Percentiles rank a stretch among this genome's conserved stretches.
These are phyloP conservation scores for Portevinia maculata DNA, from an alignment of 2,888 invertebrate species.

Conservation along the genomic window DNA sequence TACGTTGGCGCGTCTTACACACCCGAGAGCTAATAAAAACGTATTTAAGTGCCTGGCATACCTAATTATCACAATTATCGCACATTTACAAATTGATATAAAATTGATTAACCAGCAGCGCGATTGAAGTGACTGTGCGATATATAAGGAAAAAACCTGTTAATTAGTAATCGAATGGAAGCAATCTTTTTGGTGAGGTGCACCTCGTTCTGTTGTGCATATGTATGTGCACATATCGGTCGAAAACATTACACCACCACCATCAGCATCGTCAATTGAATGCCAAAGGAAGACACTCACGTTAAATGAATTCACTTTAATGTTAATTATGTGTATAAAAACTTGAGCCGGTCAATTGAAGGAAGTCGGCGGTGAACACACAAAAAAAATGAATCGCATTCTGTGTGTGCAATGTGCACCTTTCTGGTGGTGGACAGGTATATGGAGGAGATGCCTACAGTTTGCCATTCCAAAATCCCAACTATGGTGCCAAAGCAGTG, in stretches of 20 bases:
- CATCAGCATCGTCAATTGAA: conserved; percentile 17
- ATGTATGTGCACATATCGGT: neutral
- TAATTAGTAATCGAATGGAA: conserved; percentile 72
- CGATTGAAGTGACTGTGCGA: conserved; percentile 25
- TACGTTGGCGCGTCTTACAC: conserved; percentile 49
- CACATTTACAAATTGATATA: conserved; percentile 83
- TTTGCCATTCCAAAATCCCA: conserved; percentile 40
- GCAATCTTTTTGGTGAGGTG: conserved; percentile 38
- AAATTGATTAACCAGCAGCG: conserved; percentile 80
- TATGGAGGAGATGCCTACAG: conserved; percentile 35
- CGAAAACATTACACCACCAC: conserved; percentile 39
- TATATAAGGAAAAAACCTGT: conserved; percentile 63
- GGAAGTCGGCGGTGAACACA: conserved; percentile 1
- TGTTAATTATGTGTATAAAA: conserved; percentile 69
- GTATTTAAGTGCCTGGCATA: conserved; percentile 75
- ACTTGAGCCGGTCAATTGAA: conserved; percentile 57
- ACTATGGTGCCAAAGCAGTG: conserved; percentile 38
- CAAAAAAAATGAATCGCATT: conserved; percentile 15
- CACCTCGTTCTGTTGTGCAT: neutral
- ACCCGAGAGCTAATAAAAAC: conserved; percentile 66
- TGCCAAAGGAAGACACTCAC: conserved; percentile 41
- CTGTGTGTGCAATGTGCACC: conserved; percentile 28
- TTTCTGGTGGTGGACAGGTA: conserved; percentile 35
- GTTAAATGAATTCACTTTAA: conserved; percentile 71
- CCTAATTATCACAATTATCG: conserved; percentile 83